Percentiles rank a stretch among this genome's conserved stretches.
phyloP scores from a whole-genome alignment of 2,113 vertebrate genomes.

The Tapirus terrestris region DNA sequence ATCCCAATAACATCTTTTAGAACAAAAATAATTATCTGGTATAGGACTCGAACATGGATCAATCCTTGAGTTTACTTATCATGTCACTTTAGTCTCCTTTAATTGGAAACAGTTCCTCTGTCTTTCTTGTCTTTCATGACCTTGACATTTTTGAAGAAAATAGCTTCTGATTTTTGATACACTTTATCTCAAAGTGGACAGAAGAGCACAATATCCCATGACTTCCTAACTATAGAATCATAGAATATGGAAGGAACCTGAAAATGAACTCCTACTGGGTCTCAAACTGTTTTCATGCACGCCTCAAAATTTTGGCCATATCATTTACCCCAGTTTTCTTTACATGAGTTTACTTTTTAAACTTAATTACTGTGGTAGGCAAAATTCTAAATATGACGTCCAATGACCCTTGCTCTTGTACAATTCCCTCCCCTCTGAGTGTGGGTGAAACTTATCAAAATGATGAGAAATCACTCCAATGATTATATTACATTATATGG shows the following conservation, averaged over 20 bases:
- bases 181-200: not conserved
- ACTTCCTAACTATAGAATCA: not conserved
- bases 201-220: slow-evolving; percentile 1
- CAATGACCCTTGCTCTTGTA: not conserved
- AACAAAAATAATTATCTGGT: not conserved
- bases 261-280: slow-evolving; percentile 20
- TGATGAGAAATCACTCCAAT: not conserved
- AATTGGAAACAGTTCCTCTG: not conserved
- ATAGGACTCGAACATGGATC: not conserved
- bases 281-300: not conserved
- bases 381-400: slow-evolving; percentile 12
- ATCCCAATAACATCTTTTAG: not conserved
- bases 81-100: slow-evolving; percentile 6
- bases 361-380: not conserved
- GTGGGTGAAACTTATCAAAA: not conserved
- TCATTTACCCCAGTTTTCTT: not conserved
- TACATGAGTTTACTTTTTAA: slow-evolving; percentile 42
- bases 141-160: not conserved
- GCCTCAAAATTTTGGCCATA: not conserved
- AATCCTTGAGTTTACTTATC: not conserved
- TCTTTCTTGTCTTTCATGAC: slow-evolving; percentile 16
- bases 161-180: not conserved
- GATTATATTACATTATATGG: not conserved
- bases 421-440: not conserved
- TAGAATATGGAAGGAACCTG: slow-evolving; percentile 12